phyloP scores from a whole-genome alignment of 2,797 vertebrate genomes.

The Falco peregrinus region DNA sequence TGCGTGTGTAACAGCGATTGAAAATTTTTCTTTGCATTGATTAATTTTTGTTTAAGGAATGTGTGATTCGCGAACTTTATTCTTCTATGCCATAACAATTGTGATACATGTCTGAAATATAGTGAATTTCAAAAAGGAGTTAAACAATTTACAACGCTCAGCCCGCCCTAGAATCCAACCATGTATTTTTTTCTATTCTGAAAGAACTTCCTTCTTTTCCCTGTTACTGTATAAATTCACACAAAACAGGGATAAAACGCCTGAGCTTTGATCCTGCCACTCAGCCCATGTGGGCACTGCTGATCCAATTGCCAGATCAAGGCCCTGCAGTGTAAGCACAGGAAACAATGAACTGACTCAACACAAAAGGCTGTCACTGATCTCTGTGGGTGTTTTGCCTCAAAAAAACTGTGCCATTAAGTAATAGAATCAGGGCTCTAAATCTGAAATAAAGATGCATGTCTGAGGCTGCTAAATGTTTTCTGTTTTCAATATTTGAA shows the following conservation, averaged over 20 bases:
- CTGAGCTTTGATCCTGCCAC: neutral
- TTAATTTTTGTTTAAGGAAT: neutral
- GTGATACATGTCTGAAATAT: neutral
- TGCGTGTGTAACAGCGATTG: neutral
- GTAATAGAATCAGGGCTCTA: neutral
- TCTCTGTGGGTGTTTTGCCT: slow-evolving; percentile 55
- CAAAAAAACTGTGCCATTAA: neutral
- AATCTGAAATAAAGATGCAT: neutral
- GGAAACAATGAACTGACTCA: slow-evolving; percentile 26
- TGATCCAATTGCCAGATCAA: neutral
- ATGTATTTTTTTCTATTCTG: neutral
- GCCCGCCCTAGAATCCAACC: neutral
- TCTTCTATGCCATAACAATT: neutral
- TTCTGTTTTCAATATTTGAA: slow-evolving; percentile 22
- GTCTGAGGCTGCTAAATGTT: neutral
- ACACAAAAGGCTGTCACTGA: slow-evolving; percentile 26
- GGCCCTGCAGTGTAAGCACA: neutral
- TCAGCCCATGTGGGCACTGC: neutral
- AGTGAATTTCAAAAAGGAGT: slow-evolving; percentile 12
- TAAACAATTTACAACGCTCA: neutral
- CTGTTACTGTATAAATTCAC: neutral
- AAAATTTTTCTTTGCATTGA: neutral
- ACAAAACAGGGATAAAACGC: neutral
- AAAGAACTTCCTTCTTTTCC: neutral
- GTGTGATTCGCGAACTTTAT: neutral